Conservation (phyloP, 1,140 invertebrate genomes). For the Aculops lycopersici region DNA sequence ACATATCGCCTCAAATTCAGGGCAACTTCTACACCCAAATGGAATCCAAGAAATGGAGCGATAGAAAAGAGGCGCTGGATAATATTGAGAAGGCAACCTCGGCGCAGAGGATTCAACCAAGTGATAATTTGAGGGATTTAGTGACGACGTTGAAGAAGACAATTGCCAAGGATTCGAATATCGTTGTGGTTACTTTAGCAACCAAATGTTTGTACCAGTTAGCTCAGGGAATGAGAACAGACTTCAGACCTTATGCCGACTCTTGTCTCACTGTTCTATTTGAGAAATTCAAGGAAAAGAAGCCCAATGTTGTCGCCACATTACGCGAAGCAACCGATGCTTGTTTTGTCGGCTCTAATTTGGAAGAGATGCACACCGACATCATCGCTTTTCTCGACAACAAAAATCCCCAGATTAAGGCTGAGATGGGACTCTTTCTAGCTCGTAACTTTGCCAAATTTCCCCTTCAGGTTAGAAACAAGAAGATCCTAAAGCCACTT, state of each 20-base stretch:
- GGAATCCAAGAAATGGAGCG: constrained; percentile 90
- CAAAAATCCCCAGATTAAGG: constrained; percentile 76
- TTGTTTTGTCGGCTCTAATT: constrained; percentile 37
- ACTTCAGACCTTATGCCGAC: constrained; percentile 45
- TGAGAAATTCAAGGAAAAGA: constrained; percentile 95
- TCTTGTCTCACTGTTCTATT: constrained; percentile 40
- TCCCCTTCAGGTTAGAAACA: constrained; percentile 43
- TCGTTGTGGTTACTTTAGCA: constrained; percentile 57
- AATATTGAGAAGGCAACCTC: too few relatives aligned
- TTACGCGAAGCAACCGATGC: constrained; percentile 72
- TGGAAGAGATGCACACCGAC: constrained; percentile 63
- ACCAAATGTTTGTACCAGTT: constrained; percentile 48
- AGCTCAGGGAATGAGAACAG: constrained; percentile 51
- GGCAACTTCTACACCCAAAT: constrained; percentile 68
- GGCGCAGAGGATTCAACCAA: too few relatives aligned
- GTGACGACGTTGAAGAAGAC: constrained; percentile 62
- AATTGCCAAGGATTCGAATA: constrained; percentile 63
- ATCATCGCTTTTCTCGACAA: constrained; percentile 46
- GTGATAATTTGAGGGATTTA: constrained; percentile 63
- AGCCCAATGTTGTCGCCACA: constrained; percentile 47
- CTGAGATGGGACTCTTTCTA: constrained; percentile 62
- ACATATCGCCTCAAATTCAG: constrained; percentile 62
- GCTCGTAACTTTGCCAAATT: constrained; percentile 43
- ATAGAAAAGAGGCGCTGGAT: constrained; percentile 65
- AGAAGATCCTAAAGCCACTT: constrained; percentile 62